A percentile compares a stretch with the other conserved stretches of the same genome.
Evolutionary conservation across 2,797 vertebrate species (phyloP).

Genomic region (Heterohyrax brucei): DNA sequence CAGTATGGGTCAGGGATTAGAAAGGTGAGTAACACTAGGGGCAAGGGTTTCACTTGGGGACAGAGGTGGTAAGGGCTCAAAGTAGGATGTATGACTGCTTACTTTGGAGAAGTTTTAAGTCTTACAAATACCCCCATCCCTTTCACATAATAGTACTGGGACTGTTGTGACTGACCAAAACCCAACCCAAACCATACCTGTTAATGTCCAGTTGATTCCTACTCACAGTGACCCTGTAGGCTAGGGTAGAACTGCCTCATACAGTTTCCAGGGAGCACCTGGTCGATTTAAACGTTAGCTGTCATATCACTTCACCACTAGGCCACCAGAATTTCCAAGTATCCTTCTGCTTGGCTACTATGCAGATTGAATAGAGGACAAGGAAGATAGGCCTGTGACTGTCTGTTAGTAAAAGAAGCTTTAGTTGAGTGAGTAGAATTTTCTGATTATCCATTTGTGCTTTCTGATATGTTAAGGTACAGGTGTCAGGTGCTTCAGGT

Average conservation of each 20-base stretch:
- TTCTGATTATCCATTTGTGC: not conserved
- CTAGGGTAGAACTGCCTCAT: too few relatives aligned
- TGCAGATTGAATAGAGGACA: not conserved
- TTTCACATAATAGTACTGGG: slow-evolving; percentile 2
- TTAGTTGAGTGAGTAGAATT: slow-evolving; percentile 45
- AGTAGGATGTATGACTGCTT: not conserved
- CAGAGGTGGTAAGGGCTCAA: not conserved
- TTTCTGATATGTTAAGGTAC: not conserved
- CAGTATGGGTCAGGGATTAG: not conserved
- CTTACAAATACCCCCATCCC: not conserved
- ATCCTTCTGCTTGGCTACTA: not conserved
- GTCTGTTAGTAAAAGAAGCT: slow-evolving; percentile 28
- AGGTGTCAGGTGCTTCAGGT: not conserved
- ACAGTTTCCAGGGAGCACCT: too few relatives aligned
- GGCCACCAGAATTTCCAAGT: not conserved
- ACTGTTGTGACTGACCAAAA: not conserved
- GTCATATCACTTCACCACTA: too few relatives aligned
- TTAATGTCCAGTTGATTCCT: too few relatives aligned
- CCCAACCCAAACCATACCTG: too few relatives aligned
- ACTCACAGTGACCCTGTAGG: too few relatives aligned
- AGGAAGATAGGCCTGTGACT: not conserved
- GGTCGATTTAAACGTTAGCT: too few relatives aligned
- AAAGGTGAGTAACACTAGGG: not conserved
- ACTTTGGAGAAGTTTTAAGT: slow-evolving; percentile 11
- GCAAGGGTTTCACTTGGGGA: not conserved